These are phyloP conservation scores for Xanthorhoe spadicearia DNA, from an alignment of 2,888 invertebrate species.

Conservation along the genomic window DNA sequence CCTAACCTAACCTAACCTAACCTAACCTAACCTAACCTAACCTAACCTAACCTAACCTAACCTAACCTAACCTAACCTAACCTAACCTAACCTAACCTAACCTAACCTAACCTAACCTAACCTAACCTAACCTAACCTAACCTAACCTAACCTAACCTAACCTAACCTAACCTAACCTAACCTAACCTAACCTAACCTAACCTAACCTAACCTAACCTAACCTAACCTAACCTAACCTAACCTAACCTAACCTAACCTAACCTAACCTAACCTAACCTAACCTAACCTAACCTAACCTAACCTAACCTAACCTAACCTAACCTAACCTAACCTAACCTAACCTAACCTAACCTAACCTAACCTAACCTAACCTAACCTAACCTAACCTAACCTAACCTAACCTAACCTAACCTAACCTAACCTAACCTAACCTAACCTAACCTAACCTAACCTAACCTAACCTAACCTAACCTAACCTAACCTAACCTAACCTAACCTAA, in stretches of 20 bases:
- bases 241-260: conserved; percentile 45
- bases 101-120: conserved; percentile 42
- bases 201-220: conserved; percentile 42
- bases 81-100: conserved; percentile 45
- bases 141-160: conserved; percentile 41
- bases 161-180: conserved; percentile 43
- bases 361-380: conserved; percentile 40
- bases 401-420: conserved; percentile 44
- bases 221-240: conserved; percentile 45
- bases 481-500: too few species aligned
- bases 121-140: conserved; percentile 42
- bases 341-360: conserved; percentile 38
- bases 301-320: too few species aligned
- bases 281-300: conserved; percentile 44
- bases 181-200: conserved; percentile 43
- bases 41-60: conserved; percentile 39
- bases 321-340: conserved; percentile 38
- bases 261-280: conserved; percentile 45
- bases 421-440: too few species aligned
- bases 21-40: too few species aligned
- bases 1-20: conserved; percentile 40
- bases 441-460: conserved; percentile 45
- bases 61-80: conserved; percentile 42
- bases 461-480: conserved; percentile 49
- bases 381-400: conserved; percentile 43